Evolutionary conservation across 2,797 vertebrate species (phyloP), one percentile per base, ranked within the genome.

Genomic region (Salarias fasciatus): DNA sequence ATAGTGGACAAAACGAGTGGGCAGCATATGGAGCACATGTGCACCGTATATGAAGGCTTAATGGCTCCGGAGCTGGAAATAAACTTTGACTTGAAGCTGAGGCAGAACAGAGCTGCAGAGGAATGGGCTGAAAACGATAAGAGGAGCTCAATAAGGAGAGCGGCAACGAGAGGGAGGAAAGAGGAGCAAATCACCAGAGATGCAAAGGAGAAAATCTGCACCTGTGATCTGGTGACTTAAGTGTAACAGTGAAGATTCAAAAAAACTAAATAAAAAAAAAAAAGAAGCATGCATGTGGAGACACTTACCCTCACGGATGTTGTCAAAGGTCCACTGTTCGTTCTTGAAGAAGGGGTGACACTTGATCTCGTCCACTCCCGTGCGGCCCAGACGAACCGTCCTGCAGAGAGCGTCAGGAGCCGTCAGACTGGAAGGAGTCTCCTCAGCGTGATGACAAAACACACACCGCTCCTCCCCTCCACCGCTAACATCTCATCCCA

Each of bases 271-370:
- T 1, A 11, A 36, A 31, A 0, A 12, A 8, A 33, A 2, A 12
- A 59, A 5, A 49, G 10, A 69, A 49, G 31, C 35, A 40, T 62
- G 65, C 49, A 51, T n/a, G 15, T 9, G 45, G 18, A 45, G 12
- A 44, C 50, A 92, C 96, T 97, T 94, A 99, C 98, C 95, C 54
- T 98, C 95, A 91, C 97, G 89, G 83, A 99, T 97, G 91, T 92
- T 98, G 88, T 96, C 94, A 91, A 98, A 99, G 73, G 94, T 96
- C 98, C 98, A 99, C 62, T 98, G 97, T 79, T 98, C 95, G 36
- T 95, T 98, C 89, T 93, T 95, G 92, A 99, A 99, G 90, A 99
- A 99, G 63, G 93, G 91, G 65, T 99, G 97, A 63, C 90, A 80
- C 79, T 98, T 98, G 82, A 99, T 97, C 86, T 99, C 92, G 40